Percentiles rank a stretch among this genome's conserved stretches.
These are phyloP conservation scores for Gambusia yucatana DNA, from an alignment of 2,797 vertebrate genomes.

Conservation along the genomic window DNA sequence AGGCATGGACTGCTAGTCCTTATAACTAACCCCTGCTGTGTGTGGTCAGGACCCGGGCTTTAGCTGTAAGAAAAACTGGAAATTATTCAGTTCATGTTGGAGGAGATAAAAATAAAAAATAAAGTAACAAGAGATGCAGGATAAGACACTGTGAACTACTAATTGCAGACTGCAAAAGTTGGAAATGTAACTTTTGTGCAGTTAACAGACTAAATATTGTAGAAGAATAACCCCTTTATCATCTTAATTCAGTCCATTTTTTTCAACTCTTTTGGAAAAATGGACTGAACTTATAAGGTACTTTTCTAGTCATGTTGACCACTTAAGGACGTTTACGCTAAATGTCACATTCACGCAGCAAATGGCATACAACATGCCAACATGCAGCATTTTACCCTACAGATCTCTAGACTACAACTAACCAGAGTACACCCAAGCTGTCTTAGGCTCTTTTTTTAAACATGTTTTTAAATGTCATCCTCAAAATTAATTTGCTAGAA, in stretches of 20 bases:
- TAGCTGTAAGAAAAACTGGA: constrained; percentile 27
- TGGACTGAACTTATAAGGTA: not conserved
- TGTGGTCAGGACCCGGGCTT: constrained; percentile 28
- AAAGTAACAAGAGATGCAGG: not conserved
- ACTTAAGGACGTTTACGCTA: not conserved
- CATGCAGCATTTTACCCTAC: not conserved
- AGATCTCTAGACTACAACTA: not conserved
- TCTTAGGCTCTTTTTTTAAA: not conserved
- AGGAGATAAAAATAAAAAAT: constrained; percentile 20
- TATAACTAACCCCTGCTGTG: constrained; percentile 49
- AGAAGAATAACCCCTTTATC: not conserved
- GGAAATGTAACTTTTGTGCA: not conserved
- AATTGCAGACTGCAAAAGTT: not conserved
- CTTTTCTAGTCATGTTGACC: not conserved
- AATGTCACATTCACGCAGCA: not conserved
- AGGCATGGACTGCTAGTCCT: constrained; percentile 52
- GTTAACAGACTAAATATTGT: not conserved
- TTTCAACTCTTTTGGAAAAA: not conserved
- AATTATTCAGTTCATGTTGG: constrained; percentile 35
- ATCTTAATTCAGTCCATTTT: not conserved
- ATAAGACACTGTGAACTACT: not conserved
- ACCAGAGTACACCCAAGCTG: not conserved
- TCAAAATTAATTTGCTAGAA: not conserved
- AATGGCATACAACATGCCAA: not conserved
- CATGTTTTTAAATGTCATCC: not conserved